phyloP scores from a whole-genome alignment of 2,797 vertebrate genomes.

The Meda fulgida region DNA sequence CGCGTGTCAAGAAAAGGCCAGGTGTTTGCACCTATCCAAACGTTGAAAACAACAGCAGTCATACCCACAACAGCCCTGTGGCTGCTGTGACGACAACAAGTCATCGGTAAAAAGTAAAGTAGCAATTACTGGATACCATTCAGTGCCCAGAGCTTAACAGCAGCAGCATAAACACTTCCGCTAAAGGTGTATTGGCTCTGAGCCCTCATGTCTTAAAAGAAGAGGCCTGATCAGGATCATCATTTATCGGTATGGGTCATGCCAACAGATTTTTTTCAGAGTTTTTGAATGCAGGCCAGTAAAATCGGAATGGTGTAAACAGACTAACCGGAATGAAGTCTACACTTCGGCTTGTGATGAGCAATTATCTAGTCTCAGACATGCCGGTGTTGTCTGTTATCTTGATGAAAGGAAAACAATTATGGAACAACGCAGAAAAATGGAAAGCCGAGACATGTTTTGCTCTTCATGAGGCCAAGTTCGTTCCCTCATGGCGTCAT shows the following conservation, averaged over 20 bases:
- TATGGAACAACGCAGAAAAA: constrained; percentile 42
- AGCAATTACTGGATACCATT: constrained; percentile 72
- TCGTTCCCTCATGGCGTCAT: constrained; percentile 21
- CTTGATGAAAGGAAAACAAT: constrained; percentile 62
- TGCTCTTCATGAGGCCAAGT: constrained; percentile 12
- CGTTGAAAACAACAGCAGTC: constrained; percentile 45
- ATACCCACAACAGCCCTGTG: constrained; percentile 59
- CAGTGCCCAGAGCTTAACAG: constrained; percentile 68
- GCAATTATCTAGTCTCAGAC: constrained; percentile 63
- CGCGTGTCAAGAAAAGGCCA: constrained; percentile 70
- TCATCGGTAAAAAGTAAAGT: constrained; percentile 67
- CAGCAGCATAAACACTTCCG: constrained; percentile 66
- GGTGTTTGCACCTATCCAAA: constrained; percentile 70
- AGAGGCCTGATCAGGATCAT: constrained; percentile 71
- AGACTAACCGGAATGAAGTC: constrained; percentile 24
- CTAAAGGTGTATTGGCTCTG: constrained; percentile 62
- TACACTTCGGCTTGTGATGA: constrained; percentile 43
- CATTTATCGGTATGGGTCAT: constrained; percentile 66
- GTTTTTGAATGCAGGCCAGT: constrained; percentile 38
- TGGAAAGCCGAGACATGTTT: constrained; percentile 45
- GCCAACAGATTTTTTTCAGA: constrained; percentile 41
- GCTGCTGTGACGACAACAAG: constrained; percentile 70
- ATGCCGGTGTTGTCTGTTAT: constrained; percentile 65
- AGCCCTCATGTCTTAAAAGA: constrained; percentile 26
- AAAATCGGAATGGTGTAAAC: constrained; percentile 34